Base-by-base conservation (phyloP, 1,140 invertebrate species). In the Eumeta japonica region DNA sequence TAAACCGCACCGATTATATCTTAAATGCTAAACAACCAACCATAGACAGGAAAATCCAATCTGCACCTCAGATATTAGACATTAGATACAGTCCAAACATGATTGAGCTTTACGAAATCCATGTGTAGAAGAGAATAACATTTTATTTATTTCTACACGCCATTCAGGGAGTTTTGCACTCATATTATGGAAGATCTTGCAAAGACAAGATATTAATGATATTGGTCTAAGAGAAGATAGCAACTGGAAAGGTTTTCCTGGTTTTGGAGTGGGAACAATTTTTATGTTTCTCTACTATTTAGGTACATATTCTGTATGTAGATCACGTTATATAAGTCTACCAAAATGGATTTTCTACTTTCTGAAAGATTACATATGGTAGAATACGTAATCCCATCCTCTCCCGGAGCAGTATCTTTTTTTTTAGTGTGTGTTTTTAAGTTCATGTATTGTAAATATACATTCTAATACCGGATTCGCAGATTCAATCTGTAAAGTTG, bases 371-470 rank as follows among this genome's bases (percentile, higher is more conserved):
- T 1, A 12, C 28, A 29, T 3, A 45, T 41, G 44, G 46, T 50
- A 1, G 38, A 41, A 16, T 46, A 50, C 4, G 48, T 37, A 17
- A 50, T 46, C 2, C 30, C 20, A 36, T 52, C 46, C 13, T 9
- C 5, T 3, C 46, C 46, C 3, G 43, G 50, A 3, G 50, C 15
- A 4, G 46, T 39, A 43, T n/a, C n/a, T n/a, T n/a, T n/a, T n/a
- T n/a, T n/a, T n/a, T n/a, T n/a, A n/a, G n/a, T n/a, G n/a, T n/a
- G n/a, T n/a, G n/a, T n/a, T n/a, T n/a, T n/a, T n/a, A n/a, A n/a
- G n/a, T n/a, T n/a, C n/a, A n/a, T n/a, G n/a, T n/a, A n/a, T n/a
- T n/a, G n/a, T n/a, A n/a, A n/a, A n/a, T n/a, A n/a, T n/a, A n/a
- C n/a, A n/a, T n/a, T n/a, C n/a, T n/a, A n/a, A n/a, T n/a, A n/a